Evolutionary conservation across 2,113 vertebrate genomes (phyloP), one percentile per base, ranked within the genome.

Genomic region (Nannospalax galili): DNA sequence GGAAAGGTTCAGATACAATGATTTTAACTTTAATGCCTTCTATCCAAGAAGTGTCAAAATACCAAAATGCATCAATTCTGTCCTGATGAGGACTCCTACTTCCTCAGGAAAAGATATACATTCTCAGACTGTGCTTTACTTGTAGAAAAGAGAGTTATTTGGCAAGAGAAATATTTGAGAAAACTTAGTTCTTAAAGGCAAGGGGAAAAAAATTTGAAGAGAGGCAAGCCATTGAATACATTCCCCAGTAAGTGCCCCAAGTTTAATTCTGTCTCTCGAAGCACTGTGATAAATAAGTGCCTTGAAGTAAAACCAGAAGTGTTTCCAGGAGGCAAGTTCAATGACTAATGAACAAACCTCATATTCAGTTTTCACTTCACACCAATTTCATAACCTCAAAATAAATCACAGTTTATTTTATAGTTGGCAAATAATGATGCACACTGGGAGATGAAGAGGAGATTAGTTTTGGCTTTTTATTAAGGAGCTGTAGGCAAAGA

Each of bases 391-490:
- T 40, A 95, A 52, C 52, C 84, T 96, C 72, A 56, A 97, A 97
- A 97, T 96, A 97, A 92, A 96, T 90, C 80, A 90, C 73, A 92
- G 62, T 96, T 98, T 97, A 97, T 97, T 98, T 81, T 65, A 73
- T 95, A 93, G 32, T 84, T 94, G 93, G 79, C 81, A 97, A 95
- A 95, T 92, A 97, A 65, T 64, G 96, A 35, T 77, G 62, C 37
- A 48, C 6, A 26, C 12, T 75, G 56, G 60, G 93, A 96, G 92
- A 91, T 98, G 92, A 97, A 96, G 77, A 95, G 45, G 42, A 95
- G 93, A 98, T 95, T 97, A 98, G 12, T 67, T 95, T 95, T 96
- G 82, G 2, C 88, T 96, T 94, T 97, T 96, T 94, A 97, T 98
- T 98, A 97, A 97, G 94, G 79, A 75, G 75, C 92, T 97, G 17